A percentile compares a stretch with the other conserved stretches of the same genome.
These are phyloP conservation scores for Blastobasis lacticolella DNA, from an alignment of 2,888 invertebrate genomes.

Conservation along the genomic window DNA sequence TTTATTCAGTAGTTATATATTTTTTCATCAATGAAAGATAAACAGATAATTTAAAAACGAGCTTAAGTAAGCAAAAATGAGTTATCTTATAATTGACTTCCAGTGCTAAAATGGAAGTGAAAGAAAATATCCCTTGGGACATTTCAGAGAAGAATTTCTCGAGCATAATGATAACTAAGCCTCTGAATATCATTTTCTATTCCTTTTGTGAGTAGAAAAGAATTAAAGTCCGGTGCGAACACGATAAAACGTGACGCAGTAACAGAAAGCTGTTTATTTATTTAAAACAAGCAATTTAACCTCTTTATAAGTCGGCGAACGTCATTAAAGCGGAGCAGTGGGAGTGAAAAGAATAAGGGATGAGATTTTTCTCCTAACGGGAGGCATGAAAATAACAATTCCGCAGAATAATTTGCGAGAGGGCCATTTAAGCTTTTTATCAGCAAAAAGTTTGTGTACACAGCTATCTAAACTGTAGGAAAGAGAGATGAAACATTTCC, in stretches of 20 bases:
- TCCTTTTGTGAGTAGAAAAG: conserved; percentile 17
- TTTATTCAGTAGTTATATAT: too few relatives aligned
- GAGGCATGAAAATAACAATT: conserved; percentile 61
- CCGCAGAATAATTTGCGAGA: conserved; percentile 59
- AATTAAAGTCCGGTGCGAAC: conserved; percentile 17
- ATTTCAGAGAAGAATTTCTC: background rate
- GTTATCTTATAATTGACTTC: too few relatives aligned
- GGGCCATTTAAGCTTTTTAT: conserved; percentile 68
- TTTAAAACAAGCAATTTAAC: conserved; percentile 51
- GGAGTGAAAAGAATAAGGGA: conserved; percentile 40
- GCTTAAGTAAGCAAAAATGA: too few relatives aligned
- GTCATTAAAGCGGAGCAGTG: conserved; percentile 39
- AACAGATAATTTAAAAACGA: too few relatives aligned
- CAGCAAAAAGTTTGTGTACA: conserved; percentile 59
- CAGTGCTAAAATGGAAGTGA: conserved; percentile 8
- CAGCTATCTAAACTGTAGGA: conserved; percentile 57
- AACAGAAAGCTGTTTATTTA: conserved; percentile 47
- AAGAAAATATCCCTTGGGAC: background rate
- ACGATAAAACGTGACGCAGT: conserved; percentile 23
- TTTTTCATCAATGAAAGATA: too few relatives aligned
- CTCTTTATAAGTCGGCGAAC: conserved; percentile 46
- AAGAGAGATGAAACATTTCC: conserved; percentile 50
- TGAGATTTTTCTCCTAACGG: conserved; percentile 41
- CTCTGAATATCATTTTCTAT: conserved; percentile 16
- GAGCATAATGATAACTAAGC: conserved; percentile 6